Conservation (phyloP, 23 tunicate species). For the Trididemnum miniatum region DNA sequence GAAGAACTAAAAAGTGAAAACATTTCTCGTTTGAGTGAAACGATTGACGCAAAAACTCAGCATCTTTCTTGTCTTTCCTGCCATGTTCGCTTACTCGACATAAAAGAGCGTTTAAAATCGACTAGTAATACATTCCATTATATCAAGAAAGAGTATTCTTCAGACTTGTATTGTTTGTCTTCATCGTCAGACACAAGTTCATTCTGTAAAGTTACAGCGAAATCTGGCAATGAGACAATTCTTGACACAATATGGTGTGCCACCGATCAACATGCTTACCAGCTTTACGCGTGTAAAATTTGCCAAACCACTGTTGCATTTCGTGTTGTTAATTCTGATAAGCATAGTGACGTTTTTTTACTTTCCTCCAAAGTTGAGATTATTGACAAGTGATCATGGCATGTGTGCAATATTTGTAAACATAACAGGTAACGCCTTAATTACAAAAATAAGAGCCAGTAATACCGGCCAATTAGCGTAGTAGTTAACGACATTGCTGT, state of each 20-base stretch:
- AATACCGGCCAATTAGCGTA: no score
- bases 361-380: neutral
- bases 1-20: neutral
- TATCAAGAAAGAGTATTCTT: constrained; percentile 7
- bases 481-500: no score
- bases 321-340: constrained; percentile 8
- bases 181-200: neutral
- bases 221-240: neutral
- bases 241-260: constrained; percentile 59
- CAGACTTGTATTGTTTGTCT: neutral
- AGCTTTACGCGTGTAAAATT: constrained; percentile 33
- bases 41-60: neutral
- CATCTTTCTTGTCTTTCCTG: neutral
- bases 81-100: neutral
- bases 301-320: constrained; percentile 42
- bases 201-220: neutral
- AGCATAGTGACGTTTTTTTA: neutral
- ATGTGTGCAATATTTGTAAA: no score
- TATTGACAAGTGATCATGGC: no score
- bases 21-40: neutral
- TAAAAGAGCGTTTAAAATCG: neutral
- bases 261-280: constrained; percentile 51
- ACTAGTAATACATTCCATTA: neutral
- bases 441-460: no score
- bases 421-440: no score